Evolutionary conservation across 2,113 vertebrate species (phyloP), one percentile per base, ranked within the genome.

Genomic region (Corythoichthys intestinalis): DNA sequence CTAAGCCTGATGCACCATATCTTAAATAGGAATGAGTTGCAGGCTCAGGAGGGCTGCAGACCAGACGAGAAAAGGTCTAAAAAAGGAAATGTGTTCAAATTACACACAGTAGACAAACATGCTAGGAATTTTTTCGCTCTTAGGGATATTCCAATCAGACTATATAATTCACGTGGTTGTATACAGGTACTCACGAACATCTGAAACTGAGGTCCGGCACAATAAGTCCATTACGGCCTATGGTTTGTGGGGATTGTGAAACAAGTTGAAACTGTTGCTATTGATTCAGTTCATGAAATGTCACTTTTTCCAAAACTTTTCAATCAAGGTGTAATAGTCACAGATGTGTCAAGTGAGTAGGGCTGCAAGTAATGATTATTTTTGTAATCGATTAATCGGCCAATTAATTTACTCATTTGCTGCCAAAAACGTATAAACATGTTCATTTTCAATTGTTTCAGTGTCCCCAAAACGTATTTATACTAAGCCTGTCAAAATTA

Each of bases 1-100:
- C 86, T 86, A 88, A 91, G 87, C 77, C 89, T 79, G 80, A 91
- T 86, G 86, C 78, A 74, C 82, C 85, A 85, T 87, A 88, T 89
- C 87, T 86, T 83, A 86, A 84, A 83, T 71, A 85, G 76, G 71
- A 88, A 78, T 59, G 78, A 76, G 81, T 74, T 77, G 70, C 68
- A 71, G 72, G 53, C 81, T 81, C 72, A 79, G 41, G 76, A 74
- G 66, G 49, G 74, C 68, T 65, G 60, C 15, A 77, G 64, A 39
- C 67, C 58, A 67, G 49, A 71, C 60, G 12, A 67, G 17, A 65
- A 73, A 37, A 60, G 75, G 46, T 48, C 68, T 75, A 65, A 80
- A 79, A 74, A 46, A 72, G 70, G 47, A 80, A 80, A 77, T 80
- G 70, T 74, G 69, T 17, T 76, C 48, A 72, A 75, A 80, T 63